A percentile compares a stretch with the other conserved stretches of the same genome.
Conservation (phyloP, 2,113 vertebrate genomes). For the Asarcornis scutulata region DNA sequence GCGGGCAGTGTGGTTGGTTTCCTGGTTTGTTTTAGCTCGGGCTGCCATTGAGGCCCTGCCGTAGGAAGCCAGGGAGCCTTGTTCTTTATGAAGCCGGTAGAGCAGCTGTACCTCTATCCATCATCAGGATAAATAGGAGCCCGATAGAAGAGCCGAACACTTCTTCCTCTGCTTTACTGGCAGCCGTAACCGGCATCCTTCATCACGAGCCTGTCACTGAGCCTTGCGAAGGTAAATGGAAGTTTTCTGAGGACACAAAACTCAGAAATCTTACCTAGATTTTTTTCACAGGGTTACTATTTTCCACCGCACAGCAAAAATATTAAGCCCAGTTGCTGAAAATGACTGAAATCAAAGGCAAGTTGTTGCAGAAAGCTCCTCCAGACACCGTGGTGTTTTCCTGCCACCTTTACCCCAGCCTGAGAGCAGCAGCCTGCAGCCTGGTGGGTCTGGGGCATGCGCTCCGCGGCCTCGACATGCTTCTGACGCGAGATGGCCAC, state of each 20-base stretch:
- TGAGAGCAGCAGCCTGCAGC: background rate
- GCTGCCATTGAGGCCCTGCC: conserved; percentile 51
- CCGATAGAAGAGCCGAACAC: background rate
- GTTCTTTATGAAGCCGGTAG: conserved; percentile 63
- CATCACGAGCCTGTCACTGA: background rate
- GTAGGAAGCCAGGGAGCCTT: conserved; percentile 54
- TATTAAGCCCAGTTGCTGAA: background rate
- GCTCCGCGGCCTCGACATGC: background rate
- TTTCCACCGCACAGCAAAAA: background rate
- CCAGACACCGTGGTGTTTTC: background rate
- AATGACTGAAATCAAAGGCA: background rate
- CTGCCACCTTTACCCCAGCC: background rate
- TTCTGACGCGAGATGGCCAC: conserved; percentile 5
- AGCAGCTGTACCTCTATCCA: conserved; percentile 66
- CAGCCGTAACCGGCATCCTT: conserved; percentile 7
- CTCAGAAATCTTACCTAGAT: background rate
- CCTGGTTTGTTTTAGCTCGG: conserved; percentile 65
- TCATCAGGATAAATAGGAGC: conserved; percentile 48
- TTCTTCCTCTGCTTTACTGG: conserved; percentile 30
- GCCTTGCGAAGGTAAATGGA: background rate
- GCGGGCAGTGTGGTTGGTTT: conserved; percentile 53
- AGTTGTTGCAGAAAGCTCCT: background rate
- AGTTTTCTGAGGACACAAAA: background rate
- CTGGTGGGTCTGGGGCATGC: background rate
- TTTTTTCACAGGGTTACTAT: background rate